Base-by-base conservation (phyloP, 2,888 invertebrate genomes). In the Lypha dubia region DNA sequence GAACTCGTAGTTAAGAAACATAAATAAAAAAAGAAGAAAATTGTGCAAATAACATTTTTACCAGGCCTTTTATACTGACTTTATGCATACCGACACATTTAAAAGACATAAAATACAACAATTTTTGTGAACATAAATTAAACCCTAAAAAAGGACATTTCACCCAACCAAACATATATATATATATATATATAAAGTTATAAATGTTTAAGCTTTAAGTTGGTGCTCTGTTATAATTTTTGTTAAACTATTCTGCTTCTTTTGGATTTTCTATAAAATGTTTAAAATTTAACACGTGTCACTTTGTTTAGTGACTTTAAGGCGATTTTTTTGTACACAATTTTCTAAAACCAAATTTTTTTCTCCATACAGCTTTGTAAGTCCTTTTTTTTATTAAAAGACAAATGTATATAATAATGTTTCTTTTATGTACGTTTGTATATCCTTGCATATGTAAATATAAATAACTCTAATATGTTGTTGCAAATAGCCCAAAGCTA, bases 401-500 rank as follows among this genome's bases (percentile, higher is more conserved):
- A 46, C n/a, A n/a, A n/a, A n/a, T n/a, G n/a, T 2, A 32, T 28
- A 41, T 41, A n/a, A 24, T 8, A 15, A 44, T 70, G n/a, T 56
- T 9, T 13, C 11, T 44, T 44, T 13, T 13, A 8, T 41, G 5
- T 28, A 28, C 5, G 5, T 2, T 8, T 9, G 2, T 20, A 17
- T 17, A 17, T 49, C 7, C 20, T 49, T 46, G 17, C 5, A n/a
- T 38, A 11, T 38, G 38, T 11, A 46, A 17, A 46, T 17, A 46
- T n/a, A 15, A 15, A 44, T 1, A n/a, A n/a, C 1, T 44, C 20
- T 13, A 28, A 22, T 32, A 41, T 53, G 13, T 68, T 63, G 24
- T 53, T 76, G 76, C 49, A 81, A 77, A 77, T 79, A 65, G 65
- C 75, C 74, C 35, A 11, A 51, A 65, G 77, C 22, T 46, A 62